phyloP scores from a whole-genome alignment of 1,140 invertebrate species.

The Paramacrobiotus metropolitanus region DNA sequence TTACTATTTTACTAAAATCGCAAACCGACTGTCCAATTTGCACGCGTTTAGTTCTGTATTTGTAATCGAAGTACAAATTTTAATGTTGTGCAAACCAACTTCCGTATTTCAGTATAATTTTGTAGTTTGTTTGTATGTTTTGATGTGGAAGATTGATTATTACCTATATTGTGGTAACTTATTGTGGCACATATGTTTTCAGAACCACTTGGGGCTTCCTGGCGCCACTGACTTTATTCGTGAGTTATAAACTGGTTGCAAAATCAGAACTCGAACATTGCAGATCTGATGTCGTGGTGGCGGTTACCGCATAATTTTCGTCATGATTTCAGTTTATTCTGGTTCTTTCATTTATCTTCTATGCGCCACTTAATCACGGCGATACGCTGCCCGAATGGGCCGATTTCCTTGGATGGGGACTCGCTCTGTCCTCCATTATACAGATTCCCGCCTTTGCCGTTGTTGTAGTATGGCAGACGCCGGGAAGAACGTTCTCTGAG shows the following conservation, averaged over 20 bases:
- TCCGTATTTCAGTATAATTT: too few species aligned
- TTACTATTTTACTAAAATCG: too few species aligned
- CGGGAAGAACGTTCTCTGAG: constrained; percentile 25
- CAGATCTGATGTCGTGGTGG: background rate
- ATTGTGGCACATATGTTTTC: too few species aligned
- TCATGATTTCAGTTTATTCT: background rate
- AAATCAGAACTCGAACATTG: background rate
- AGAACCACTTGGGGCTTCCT: too few species aligned
- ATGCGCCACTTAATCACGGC: background rate
- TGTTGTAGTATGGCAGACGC: constrained; percentile 30
- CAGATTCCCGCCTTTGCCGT: constrained; percentile 31
- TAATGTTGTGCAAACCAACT: too few species aligned
- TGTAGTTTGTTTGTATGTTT: too few species aligned
- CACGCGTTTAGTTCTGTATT: too few species aligned
- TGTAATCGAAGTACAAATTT: too few species aligned
- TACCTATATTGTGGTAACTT: too few species aligned
- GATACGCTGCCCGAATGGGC: constrained; percentile 22
- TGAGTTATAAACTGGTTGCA: too few species aligned
- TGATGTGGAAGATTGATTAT: too few species aligned
- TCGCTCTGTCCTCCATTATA: constrained; percentile 24
- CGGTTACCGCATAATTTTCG: background rate
- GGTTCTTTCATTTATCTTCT: background rate
- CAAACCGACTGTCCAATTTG: too few species aligned
- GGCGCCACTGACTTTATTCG: background rate
- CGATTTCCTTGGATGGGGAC: constrained; percentile 26